Evolutionary conservation across 2,113 vertebrate genomes (phyloP), one percentile per base, ranked within the genome.

Genomic region (Fregata magnificens): DNA sequence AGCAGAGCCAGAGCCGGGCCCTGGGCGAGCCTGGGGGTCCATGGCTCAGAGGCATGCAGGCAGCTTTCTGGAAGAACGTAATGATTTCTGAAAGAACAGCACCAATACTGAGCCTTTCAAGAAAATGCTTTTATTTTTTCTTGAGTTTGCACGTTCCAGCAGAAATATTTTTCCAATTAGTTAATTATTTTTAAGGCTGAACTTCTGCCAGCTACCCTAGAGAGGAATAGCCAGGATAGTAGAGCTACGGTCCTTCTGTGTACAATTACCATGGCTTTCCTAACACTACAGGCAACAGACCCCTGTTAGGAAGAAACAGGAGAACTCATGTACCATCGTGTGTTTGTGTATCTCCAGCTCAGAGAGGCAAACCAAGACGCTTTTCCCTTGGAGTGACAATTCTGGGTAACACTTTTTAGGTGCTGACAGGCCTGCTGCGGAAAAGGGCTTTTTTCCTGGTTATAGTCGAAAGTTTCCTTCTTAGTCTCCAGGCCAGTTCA

Each of bases 251-350:
- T 53, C 25, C 32, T 66, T 31, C 32, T 16, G 16, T 10, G 20
- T 18, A 32, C 59, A 65, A 31, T 29, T 50, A 42, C 29, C 28
- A 11, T 8, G 49, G 49, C 29, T 50, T 50, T 66, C 40, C 42
- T 22, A 42, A 25, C 20, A 21, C 40, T 42, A 25, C 40, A 36
- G 24, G 26, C 16, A 49, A 32, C 24, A 78, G 63, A 69, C 3
- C 16, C 9, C 26, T 19, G 28, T 16, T 42, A 42, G 29, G 49
- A 87, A 76, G n/a, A 59, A 79, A 50, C 6, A 16, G 14, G 9
- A 83, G 55, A 71, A 79, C 29, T 65, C 2, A 0, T 5, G 5
- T 42, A 12, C 47, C 34, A 21, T 34, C 3, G 0, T 14, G 25
- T 50, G 34, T 38, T 32, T 56, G 28, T 9, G 8, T 34, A 67